Evolutionary conservation across 2,888 invertebrate species (phyloP).

Genomic region (Hemaris fuciformis): DNA sequence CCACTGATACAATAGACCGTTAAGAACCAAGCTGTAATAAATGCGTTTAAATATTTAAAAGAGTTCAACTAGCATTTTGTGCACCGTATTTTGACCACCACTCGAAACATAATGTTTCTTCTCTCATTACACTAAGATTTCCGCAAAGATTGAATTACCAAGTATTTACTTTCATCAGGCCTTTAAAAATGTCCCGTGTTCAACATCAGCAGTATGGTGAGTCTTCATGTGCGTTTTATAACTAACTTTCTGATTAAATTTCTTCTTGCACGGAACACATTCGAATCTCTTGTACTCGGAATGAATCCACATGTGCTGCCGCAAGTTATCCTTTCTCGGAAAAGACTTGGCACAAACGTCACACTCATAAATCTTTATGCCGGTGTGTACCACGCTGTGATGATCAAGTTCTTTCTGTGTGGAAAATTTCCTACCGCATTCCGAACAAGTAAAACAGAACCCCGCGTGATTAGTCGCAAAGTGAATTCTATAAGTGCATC

Average conservation of each 20-base stretch:
- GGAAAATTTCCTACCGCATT: constrained; percentile 10
- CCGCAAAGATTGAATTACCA: no score
- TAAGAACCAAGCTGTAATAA: no score
- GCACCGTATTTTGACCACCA: no score
- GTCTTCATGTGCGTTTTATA: constrained; percentile 46
- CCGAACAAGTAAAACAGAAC: background rate
- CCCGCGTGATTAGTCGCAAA: constrained; percentile 7
- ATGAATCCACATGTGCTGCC: constrained; percentile 48
- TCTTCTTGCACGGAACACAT: constrained; percentile 37
- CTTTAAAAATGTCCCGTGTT: background rate
- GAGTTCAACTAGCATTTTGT: no score
- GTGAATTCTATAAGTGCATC: background rate
- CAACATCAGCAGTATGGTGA: constrained; percentile 43
- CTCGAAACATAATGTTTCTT: no score
- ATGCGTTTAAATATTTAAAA: no score
- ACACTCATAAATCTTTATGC: constrained; percentile 57
- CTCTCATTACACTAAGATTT: no score
- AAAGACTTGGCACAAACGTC: constrained; percentile 53
- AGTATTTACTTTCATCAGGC: no score
- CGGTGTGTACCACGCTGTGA: constrained; percentile 60
- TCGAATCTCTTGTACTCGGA: constrained; percentile 42
- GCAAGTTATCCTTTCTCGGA: constrained; percentile 39
- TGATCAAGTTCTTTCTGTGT: constrained; percentile 17
- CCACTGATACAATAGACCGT: no score
- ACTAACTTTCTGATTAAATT: constrained; percentile 29